A percentile compares a stretch with the other conserved stretches of the same genome.
Evolutionary conservation across 2,797 vertebrate species (phyloP).

Genomic region (Parauchenoglanis ngamensis): DNA sequence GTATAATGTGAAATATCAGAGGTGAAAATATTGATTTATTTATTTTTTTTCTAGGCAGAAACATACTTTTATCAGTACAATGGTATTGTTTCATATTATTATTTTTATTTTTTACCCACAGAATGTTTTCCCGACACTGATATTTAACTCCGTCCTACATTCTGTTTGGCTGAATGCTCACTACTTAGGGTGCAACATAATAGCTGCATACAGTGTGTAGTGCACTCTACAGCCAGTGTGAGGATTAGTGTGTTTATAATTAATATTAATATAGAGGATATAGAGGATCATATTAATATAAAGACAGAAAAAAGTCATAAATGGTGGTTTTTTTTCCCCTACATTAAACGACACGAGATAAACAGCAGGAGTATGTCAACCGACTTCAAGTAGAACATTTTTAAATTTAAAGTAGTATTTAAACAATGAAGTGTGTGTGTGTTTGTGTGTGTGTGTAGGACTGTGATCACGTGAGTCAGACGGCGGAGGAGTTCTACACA

Average conservation of each 20-base stretch:
- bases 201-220: neutral
- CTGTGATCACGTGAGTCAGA: slow-evolving; percentile 98
- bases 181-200: neutral
- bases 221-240: no score
- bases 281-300: neutral
- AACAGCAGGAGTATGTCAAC: neutral
- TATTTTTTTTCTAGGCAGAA: neutral
- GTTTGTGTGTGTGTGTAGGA: slow-evolving; percentile 74
- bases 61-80: neutral
- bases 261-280: no score
- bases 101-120: no score
- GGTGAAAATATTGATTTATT: neutral
- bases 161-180: neutral
- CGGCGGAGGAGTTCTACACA: slow-evolving; percentile 98
- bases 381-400: neutral
- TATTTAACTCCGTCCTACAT: neutral
- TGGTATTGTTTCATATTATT: no score
- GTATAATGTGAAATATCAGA: neutral
- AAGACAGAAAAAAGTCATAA: neutral
- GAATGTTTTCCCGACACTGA: no score
- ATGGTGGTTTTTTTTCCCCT: neutral
- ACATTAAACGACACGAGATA: neutral
- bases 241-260: no score
- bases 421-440: neutral
- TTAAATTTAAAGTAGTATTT: neutral